phyloP scores from a whole-genome alignment of 2,888 invertebrate species.

The Encarsia formosa region DNA sequence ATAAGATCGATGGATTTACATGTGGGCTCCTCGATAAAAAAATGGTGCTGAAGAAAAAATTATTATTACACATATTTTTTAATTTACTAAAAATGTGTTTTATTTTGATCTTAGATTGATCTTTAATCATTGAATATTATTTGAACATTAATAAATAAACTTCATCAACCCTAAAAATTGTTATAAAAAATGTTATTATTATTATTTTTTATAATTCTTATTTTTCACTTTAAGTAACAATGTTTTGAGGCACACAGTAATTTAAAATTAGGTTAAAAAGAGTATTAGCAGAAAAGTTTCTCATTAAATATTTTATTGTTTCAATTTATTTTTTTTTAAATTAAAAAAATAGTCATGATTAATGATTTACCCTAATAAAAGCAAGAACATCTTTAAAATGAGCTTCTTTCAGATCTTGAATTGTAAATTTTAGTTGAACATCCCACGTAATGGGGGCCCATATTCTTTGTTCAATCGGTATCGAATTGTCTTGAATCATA shows the following conservation, averaged over 20 bases:
- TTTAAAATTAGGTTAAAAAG: too few relatives aligned
- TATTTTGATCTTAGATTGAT: too few relatives aligned
- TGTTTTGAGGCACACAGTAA: too few relatives aligned
- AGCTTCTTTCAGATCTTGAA: slow-evolving; percentile 37
- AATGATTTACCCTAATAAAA: slow-evolving; percentile 40
- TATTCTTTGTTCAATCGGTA: slow-evolving; percentile 31
- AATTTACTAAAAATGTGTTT: too few relatives aligned
- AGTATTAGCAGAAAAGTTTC: too few relatives aligned
- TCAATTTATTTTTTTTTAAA: not conserved
- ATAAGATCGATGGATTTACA: slow-evolving; percentile 34
- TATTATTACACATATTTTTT: too few relatives aligned
- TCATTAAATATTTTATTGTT: not conserved
- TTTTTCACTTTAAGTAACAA: not conserved
- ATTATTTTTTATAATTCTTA: not conserved
- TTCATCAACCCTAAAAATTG: too few relatives aligned
- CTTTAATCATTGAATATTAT: too few relatives aligned
- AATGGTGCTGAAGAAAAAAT: slow-evolving; percentile 36
- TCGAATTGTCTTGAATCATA: too few relatives aligned
- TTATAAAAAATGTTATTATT: too few relatives aligned
- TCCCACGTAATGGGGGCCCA: slow-evolving; percentile 37
- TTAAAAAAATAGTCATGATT: not conserved
- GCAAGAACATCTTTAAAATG: slow-evolving; percentile 38
- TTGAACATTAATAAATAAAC: too few relatives aligned
- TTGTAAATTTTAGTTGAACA: slow-evolving; percentile 31
- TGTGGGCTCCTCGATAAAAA: slow-evolving; percentile 40